Evolutionary conservation across 2,797 vertebrate species (phyloP).

Genomic region (Rallus crepitans): DNA sequence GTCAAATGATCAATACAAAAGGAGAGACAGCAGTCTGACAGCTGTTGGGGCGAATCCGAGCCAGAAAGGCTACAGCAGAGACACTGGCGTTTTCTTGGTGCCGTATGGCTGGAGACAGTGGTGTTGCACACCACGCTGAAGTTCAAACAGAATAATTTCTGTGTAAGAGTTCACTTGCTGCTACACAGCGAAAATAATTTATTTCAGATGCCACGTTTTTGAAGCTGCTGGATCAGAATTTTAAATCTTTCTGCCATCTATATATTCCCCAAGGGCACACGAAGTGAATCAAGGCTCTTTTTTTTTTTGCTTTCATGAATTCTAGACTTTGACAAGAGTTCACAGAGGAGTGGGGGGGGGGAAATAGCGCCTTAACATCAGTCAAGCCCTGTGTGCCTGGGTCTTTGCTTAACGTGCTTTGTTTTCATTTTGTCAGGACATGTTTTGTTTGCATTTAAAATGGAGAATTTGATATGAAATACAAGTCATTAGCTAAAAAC

Average conservation of each 20-base stretch:
- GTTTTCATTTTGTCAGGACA: conserved; percentile 61
- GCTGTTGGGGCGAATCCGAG: background rate
- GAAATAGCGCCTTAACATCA: conserved; percentile 63
- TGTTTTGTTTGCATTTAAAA: conserved; percentile 72
- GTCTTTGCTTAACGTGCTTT: conserved; percentile 56
- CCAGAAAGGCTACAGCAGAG: background rate
- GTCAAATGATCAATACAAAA: conserved; percentile 5
- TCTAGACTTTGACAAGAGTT: conserved; percentile 69
- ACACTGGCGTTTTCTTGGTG: background rate
- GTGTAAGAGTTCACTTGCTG: conserved; percentile 54
- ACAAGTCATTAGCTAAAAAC: conserved; percentile 30
- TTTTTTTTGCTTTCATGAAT: conserved; percentile 75
- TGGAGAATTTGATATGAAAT: conserved; percentile 7
- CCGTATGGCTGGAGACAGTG: background rate
- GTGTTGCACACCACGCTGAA: background rate
- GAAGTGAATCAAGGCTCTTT: conserved; percentile 71
- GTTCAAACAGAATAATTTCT: conserved; percentile 71
- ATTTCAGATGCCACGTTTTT: conserved; percentile 65
- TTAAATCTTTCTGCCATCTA: conserved; percentile 72
- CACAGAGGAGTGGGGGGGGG: background rate
- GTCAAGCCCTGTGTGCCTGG: conserved; percentile 46
- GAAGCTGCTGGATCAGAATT: conserved; percentile 77
- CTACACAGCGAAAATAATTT: conserved; percentile 70
- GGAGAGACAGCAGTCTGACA: background rate
- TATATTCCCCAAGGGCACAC: conserved; percentile 53